These are phyloP conservation scores for Notarius lentiginosus DNA, from an alignment of 2,113 vertebrate genomes.

Conservation along the genomic window DNA sequence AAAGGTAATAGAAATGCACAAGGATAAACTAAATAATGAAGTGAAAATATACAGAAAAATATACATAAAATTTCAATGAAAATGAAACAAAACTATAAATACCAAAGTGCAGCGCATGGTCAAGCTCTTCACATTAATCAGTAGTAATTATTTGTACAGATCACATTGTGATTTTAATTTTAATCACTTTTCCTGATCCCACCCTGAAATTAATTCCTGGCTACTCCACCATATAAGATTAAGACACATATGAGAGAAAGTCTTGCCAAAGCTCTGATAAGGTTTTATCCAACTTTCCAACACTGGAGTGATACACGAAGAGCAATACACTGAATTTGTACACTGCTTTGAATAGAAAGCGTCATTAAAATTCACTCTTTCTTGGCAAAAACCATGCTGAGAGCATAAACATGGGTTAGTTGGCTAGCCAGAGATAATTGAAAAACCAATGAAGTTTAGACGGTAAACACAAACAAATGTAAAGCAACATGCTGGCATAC, in stretches of 20 bases:
- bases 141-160: background rate
- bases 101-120: too few species aligned
- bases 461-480: background rate
- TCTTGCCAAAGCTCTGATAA: background rate
- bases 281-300: background rate
- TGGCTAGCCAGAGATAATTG: background rate
- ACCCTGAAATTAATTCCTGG: background rate
- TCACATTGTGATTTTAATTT: background rate
- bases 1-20: too few species aligned
- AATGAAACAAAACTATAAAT: too few species aligned
- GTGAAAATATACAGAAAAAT: too few species aligned
- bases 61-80: too few species aligned
- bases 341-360: background rate
- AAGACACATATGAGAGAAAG: background rate
- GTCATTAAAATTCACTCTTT: background rate
- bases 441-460: background rate
- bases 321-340: background rate
- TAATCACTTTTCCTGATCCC: background rate
- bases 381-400: background rate
- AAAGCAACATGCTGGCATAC: background rate
- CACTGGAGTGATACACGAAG: background rate
- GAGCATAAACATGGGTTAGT: background rate
- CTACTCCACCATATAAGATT: background rate
- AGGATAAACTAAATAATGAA: too few species aligned
- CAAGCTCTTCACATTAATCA: background rate